phyloP scores from a whole-genome alignment of 2,888 invertebrate species.

The Nymphalis urticae region DNA sequence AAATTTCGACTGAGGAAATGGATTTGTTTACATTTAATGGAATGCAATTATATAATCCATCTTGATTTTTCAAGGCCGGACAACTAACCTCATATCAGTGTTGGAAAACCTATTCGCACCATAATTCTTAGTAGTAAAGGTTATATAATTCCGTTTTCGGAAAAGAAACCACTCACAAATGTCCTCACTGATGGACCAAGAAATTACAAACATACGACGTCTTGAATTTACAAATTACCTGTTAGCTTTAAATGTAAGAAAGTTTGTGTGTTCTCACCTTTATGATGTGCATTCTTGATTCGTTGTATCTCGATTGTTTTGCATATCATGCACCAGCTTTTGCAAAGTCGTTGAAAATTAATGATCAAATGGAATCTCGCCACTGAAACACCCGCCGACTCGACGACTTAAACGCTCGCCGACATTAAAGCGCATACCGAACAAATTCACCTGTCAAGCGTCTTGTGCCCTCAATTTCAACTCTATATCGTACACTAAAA shows the following conservation, averaged over 20 bases:
- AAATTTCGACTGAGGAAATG: too few relatives aligned
- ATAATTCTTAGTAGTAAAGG: too few relatives aligned
- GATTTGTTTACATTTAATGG: too few relatives aligned
- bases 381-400: constrained; percentile 50
- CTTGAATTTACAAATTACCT: neutral
- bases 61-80: too few relatives aligned
- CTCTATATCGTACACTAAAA: constrained; percentile 51
- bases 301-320: constrained; percentile 74
- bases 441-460: constrained; percentile 45
- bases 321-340: constrained; percentile 67
- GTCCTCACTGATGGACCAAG: too few relatives aligned
- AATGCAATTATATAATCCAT: too few relatives aligned
- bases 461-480: constrained; percentile 47
- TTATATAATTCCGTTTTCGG: too few relatives aligned
- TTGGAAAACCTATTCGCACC: too few relatives aligned
- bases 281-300: constrained; percentile 46
- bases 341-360: constrained; percentile 69
- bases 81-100: too few relatives aligned
- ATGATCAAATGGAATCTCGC: constrained; percentile 70
- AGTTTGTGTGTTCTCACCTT: constrained; percentile 16
- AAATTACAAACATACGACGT: neutral
- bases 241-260: neutral
- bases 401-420: constrained; percentile 51
- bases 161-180: too few relatives aligned
- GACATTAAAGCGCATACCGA: constrained; percentile 45